A percentile compares a stretch with the other conserved stretches of the same genome.
Conservation (phyloP, 2,113 vertebrate species). For the Rhagologus leucostigma region DNA sequence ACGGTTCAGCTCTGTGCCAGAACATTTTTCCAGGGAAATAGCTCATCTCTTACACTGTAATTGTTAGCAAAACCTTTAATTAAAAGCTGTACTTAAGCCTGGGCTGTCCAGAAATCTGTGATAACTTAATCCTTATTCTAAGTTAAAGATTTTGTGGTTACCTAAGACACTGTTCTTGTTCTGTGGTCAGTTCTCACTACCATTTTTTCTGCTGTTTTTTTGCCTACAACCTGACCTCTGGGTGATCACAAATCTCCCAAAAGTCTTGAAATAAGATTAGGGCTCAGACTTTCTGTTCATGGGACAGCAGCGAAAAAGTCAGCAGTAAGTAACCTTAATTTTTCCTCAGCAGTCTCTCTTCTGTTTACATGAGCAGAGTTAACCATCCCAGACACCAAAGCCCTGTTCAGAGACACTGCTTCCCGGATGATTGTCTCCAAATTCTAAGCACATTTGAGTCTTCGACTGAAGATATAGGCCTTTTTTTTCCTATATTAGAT, state of each 20-base stretch:
- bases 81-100: not conserved
- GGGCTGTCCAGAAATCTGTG: not conserved
- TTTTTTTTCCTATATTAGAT: not conserved
- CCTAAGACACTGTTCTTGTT: not conserved
- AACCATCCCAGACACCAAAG: not conserved
- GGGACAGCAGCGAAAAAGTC: not conserved
- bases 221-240: not conserved
- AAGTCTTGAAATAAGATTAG: not conserved
- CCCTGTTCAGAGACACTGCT: not conserved
- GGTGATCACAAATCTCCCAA: not conserved
- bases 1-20: not conserved
- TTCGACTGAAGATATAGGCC: not conserved
- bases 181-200: not conserved
- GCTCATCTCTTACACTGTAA: not conserved
- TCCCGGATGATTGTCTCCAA: not conserved
- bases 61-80: not conserved
- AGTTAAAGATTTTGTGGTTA: not conserved
- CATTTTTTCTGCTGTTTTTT: not conserved
- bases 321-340: not conserved
- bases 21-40: not conserved
- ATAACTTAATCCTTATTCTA: not conserved
- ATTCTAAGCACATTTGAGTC: not conserved
- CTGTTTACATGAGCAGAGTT: fast-evolving
- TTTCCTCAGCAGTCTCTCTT: not conserved
- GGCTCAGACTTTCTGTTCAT: not conserved